A percentile compares a stretch with the other conserved stretches of the same genome.
These are phyloP conservation scores for Cettia cetti DNA, from an alignment of 2,113 vertebrate species.

Conservation along the genomic window DNA sequence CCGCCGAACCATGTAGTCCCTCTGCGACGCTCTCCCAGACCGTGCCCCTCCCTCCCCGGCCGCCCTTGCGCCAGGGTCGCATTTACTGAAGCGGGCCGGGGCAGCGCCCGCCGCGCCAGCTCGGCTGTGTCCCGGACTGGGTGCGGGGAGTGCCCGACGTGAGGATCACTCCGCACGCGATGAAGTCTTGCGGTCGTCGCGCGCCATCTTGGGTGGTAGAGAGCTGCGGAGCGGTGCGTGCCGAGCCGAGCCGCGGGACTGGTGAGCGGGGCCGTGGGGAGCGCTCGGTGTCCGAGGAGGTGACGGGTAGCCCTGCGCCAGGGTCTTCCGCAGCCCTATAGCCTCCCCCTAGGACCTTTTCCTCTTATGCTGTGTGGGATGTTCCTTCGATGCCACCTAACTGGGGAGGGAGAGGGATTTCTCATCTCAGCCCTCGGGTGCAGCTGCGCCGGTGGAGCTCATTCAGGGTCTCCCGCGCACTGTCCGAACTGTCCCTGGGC, in stretches of 20 bases:
- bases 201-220: background rate
- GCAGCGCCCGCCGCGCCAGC: background rate
- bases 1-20: background rate
- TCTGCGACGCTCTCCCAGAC: accelerated
- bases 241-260: background rate
- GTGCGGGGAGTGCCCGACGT: accelerated
- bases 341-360: background rate
- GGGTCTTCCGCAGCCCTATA: background rate
- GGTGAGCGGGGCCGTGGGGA: accelerated
- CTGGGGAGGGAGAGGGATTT: background rate
- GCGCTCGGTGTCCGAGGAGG: background rate
- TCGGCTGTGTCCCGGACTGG: accelerated
- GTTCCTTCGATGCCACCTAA: too few species aligned
- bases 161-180: background rate
- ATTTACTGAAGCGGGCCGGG: background rate
- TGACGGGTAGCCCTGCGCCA: accelerated
- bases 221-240: accelerated
- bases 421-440: accelerated
- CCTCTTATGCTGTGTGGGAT: background rate
- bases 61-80: too few species aligned
- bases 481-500: too few species aligned
- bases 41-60: background rate
- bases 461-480: accelerated
- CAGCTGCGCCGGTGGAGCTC: too few species aligned
- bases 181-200: accelerated